Evolutionary conservation across 2,888 invertebrate genomes (phyloP).

Genomic region (Drosophila conformis): DNA sequence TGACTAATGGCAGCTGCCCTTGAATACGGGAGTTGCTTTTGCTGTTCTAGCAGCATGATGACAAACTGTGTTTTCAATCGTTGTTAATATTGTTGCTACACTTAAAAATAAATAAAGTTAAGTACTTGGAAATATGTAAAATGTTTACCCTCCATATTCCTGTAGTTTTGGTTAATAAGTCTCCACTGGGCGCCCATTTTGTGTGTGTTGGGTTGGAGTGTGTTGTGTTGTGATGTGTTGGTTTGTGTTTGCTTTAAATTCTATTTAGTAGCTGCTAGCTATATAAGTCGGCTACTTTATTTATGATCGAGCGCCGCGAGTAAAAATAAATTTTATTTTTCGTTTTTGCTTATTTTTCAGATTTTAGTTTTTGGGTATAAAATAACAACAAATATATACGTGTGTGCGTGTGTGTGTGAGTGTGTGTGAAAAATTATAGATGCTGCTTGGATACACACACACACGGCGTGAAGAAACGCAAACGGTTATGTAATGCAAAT

Average conservation of each 20-base stretch:
- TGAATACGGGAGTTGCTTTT: not conserved
- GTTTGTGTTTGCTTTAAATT: constrained; percentile 13
- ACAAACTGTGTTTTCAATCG: not conserved
- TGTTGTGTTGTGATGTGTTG: not conserved
- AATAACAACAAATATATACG: constrained; percentile 21
- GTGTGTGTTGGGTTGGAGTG: not conserved
- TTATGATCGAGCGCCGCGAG: constrained; percentile 53
- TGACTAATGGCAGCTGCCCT: not conserved
- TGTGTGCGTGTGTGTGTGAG: not conserved
- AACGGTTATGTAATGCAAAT: constrained; percentile 53
- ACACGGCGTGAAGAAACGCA: constrained; percentile 8
- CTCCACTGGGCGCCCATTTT: constrained; percentile 82
- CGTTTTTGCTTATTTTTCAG: constrained; percentile 26
- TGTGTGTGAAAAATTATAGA: constrained; percentile 24
- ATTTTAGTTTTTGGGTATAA: constrained; percentile 34
- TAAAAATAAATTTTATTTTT: constrained; percentile 50
- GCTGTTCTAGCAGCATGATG: not conserved
- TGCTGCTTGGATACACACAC: constrained; percentile 8
- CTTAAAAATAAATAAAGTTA: not conserved
- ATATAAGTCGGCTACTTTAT: constrained; percentile 35
- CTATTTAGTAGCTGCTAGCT: constrained; percentile 20
- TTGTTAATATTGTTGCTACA: not conserved
- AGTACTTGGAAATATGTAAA: not conserved
- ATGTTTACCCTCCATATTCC: constrained; percentile 81
- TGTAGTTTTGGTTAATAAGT: constrained; percentile 80